Evolutionary conservation across 1,140 invertebrate genomes (phyloP), one percentile per base, ranked within the genome.

Genomic region (Yoshiicerus persimilis): DNA sequence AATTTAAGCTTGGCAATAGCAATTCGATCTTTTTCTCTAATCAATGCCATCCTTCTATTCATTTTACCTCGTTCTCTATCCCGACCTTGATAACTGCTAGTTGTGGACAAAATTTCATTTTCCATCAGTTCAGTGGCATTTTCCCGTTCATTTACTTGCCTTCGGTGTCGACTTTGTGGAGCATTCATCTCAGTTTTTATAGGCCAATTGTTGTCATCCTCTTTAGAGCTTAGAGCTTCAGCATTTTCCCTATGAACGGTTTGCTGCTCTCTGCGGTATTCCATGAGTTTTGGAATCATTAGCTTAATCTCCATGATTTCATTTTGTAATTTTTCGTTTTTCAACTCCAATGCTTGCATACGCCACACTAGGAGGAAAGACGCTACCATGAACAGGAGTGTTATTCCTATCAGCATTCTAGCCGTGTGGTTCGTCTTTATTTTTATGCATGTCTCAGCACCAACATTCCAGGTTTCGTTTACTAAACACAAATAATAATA

Each of bases 1-100:
- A 77, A 25, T 41, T 87, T 87, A 77, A 87, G 86, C 86, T 56
- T 87, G 56, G 70, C 64, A 75, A 39, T 75, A 36, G 66, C 36
- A 36, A 41, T 39, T 38, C 4, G 36, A 75, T 87, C 34, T 41
- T 77, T 77, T 10, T 38, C 32, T 70, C 66, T 70, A 70, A 32
- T 23, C 8, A 66, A 20, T 20, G 86, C 62, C 66, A 27, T 27
- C 77, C 41, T 85, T 47, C 39, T 56, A 62, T 10, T 30, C 38
- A 41, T 64, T 86, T 70, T 86, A 64, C 85, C 47, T 56, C 47
- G 32, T 34, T 66, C 56, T 66, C 47, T n/a, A 6, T 56, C 47
- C 13, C 41, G n/a, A 66, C 13, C 32, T 5, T 64, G 11, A 86
- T n/a, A 66, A 39, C 86, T 23, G 36, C 86, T 30, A 75, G 36